These are phyloP conservation scores for Epinephelus awoara DNA, from an alignment of 2,797 vertebrate species.

Conservation along the genomic window DNA sequence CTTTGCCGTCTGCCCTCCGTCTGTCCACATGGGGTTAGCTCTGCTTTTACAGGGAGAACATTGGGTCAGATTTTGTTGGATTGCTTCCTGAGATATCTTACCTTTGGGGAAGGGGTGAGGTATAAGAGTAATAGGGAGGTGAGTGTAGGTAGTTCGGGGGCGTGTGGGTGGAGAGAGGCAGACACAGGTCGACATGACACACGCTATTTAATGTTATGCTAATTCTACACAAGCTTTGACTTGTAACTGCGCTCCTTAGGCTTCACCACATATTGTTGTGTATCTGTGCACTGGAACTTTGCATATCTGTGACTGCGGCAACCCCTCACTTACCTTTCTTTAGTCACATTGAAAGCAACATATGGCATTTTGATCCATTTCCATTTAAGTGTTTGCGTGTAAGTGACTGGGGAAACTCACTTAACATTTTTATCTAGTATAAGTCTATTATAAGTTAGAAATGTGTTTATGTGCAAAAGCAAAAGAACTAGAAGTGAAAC, in stretches of 20 bases:
- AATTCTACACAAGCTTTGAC: conserved; percentile 41
- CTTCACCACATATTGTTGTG: neutral
- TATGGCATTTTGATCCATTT: conserved; percentile 20
- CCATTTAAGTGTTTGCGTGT: neutral
- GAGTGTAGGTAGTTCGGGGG: conserved; percentile 37
- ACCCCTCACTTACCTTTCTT: neutral
- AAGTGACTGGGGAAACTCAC: conserved; percentile 16
- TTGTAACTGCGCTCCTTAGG: conserved; percentile 18
- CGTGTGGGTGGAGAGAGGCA: conserved; percentile 14
- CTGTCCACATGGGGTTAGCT: conserved; percentile 56
- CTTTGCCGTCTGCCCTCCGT: conserved; percentile 45
- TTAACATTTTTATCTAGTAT: conserved; percentile 18
- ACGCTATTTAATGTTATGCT: conserved; percentile 36
- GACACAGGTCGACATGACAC: conserved; percentile 10
- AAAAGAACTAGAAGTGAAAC: conserved; percentile 7
- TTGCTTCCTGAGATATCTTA: conserved; percentile 66
- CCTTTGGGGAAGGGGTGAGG: conserved; percentile 52
- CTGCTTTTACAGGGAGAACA: conserved; percentile 65
- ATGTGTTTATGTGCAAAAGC: neutral
- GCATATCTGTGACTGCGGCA: neutral
- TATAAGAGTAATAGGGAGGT: conserved; percentile 54
- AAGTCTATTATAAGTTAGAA: no score
- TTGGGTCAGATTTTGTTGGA: conserved; percentile 70
- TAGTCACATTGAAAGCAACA: conserved; percentile 9
- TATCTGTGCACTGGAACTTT: neutral